These are phyloP conservation scores for Moxostoma hubbsi DNA, from an alignment of 2,797 vertebrate genomes.

Conservation along the genomic window DNA sequence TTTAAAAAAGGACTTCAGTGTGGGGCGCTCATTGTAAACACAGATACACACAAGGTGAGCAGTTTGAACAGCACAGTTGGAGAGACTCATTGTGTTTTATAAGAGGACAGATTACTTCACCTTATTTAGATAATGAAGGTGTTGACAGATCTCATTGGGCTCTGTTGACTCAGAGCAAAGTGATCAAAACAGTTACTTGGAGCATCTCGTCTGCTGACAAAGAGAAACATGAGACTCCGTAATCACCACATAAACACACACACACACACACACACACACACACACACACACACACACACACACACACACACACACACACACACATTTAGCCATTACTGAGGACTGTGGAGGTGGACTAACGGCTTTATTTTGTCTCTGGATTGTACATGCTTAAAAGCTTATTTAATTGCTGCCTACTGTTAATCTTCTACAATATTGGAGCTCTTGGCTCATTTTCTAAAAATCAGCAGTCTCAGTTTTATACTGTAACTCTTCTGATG, in stretches of 20 bases:
- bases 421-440: slow-evolving; percentile 25
- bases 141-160: slow-evolving; percentile 35
- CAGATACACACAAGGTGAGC: slow-evolving; percentile 4
- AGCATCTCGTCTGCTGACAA: slow-evolving; percentile 23
- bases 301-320: too few relatives aligned
- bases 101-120: slow-evolving; percentile 14
- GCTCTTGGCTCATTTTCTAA: slow-evolving; percentile 21
- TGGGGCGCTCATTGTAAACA: slow-evolving; percentile 4
- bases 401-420: slow-evolving; percentile 32
- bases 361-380: slow-evolving; percentile 38
- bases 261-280: too few relatives aligned
- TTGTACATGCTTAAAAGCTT: slow-evolving; percentile 26
- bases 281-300: background rate
- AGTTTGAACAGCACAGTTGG: slow-evolving; percentile 18
- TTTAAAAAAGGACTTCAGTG: background rate
- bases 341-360: slow-evolving; percentile 34
- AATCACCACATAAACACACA: background rate
- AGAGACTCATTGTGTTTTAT: slow-evolving; percentile 12
- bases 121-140: slow-evolving; percentile 37
- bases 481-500: slow-evolving; percentile 12
- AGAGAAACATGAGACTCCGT: slow-evolving; percentile 12
- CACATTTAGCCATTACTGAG: background rate
- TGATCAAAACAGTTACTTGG: slow-evolving; percentile 29
- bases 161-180: slow-evolving; percentile 37
- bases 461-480: slow-evolving; percentile 28